Percentiles rank a stretch among this genome's conserved stretches.
These are phyloP conservation scores for Eupithecia pulchellata DNA, from an alignment of 2,888 invertebrate genomes.

Conservation along the genomic window DNA sequence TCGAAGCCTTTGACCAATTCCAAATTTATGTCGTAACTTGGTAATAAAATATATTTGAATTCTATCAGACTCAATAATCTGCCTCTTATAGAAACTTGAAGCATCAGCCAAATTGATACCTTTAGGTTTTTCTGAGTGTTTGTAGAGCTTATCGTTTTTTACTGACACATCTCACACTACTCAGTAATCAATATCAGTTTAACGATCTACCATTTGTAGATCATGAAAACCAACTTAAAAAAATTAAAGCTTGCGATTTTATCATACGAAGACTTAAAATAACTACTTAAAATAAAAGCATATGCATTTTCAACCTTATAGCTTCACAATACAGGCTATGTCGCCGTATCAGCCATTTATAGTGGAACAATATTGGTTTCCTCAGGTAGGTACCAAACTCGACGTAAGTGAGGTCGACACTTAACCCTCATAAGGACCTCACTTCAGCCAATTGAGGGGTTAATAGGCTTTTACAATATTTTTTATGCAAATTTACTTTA, in stretches of 20 bases:
- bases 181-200: too few species aligned
- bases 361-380: background rate
- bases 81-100: background rate
- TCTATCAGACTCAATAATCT: background rate
- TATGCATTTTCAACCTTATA: background rate
- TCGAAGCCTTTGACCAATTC: background rate
- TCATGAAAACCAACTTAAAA: background rate
- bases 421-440: conserved; percentile 30
- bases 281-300: background rate
- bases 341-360: background rate
- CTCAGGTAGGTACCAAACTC: conserved; percentile 21
- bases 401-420: conserved; percentile 34
- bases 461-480: conserved; percentile 30
- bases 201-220: background rate
- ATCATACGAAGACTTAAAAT: background rate
- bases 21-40: background rate
- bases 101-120: background rate
- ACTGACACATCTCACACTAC: background rate
- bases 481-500: conserved; percentile 16
- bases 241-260: background rate
- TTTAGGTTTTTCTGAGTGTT: background rate
- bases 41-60: background rate
- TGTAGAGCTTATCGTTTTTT: background rate
- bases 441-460: conserved; percentile 34
- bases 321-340: background rate